Conservation (phyloP, 92 coral and sea anemone species). For the Parazoanthus swiftii region DNA sequence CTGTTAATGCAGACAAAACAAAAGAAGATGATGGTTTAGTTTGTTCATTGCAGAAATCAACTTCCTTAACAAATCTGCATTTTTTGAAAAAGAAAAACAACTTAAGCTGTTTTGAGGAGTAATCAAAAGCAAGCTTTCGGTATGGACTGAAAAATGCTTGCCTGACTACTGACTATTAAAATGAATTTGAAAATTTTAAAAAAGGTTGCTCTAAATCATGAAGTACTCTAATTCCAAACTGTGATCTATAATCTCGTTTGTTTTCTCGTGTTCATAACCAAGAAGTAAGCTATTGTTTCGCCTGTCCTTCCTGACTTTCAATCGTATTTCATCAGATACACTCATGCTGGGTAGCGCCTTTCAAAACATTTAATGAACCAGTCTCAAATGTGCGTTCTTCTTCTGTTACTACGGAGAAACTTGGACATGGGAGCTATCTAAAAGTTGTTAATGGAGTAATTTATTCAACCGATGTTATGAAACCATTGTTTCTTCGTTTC, state of each 20-base stretch:
- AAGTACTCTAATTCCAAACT: not conserved
- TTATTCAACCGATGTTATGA: not conserved
- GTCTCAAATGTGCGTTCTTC: not conserved
- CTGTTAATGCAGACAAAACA: not conserved
- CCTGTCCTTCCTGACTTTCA: not conserved
- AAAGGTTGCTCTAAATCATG: not conserved
- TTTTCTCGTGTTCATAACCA: not conserved
- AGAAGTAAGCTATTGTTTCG: not conserved
- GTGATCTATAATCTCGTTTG: not conserved
- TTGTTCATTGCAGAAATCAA: not conserved
- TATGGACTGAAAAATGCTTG: not conserved
- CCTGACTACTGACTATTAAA: not conserved
- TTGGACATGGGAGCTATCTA: not conserved
- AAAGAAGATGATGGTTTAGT: slow-evolving; percentile 1
- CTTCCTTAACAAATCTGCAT: not conserved
- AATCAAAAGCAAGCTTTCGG: not conserved
- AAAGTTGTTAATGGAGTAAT: not conserved
- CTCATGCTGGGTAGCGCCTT: not conserved
- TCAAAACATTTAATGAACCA: not conserved
- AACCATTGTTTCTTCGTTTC: not conserved
- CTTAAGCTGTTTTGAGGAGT: not conserved
- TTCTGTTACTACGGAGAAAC: not conserved
- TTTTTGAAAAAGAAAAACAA: not conserved
- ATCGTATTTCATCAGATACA: not conserved
- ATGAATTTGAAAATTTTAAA: not conserved